Evolutionary conservation across 37 sponge, comb jelly and placozoan species (phyloP).

Genomic region (Dysidea cf. avara): DNA sequence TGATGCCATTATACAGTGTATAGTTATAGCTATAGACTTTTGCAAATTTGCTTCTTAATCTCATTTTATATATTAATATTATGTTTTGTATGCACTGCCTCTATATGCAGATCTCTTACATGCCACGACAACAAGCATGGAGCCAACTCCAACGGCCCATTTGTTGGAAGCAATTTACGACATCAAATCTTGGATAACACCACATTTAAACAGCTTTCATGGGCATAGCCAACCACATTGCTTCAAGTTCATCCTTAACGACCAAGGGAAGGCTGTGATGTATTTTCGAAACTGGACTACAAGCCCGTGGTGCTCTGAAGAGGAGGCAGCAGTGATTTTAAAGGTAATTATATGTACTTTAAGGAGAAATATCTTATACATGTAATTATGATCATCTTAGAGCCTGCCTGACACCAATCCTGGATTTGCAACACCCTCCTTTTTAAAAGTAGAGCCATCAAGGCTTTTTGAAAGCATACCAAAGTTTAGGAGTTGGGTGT

Average conservation of each 20-base stretch:
- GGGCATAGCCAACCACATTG: slow-evolving; percentile 30
- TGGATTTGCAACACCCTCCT: too few species aligned
- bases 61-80: too few species aligned
- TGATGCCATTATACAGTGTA: too few species aligned
- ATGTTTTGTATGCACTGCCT: too few species aligned
- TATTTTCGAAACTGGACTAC: slow-evolving; percentile 22
- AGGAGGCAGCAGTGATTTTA: not conserved
- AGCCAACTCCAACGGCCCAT: slow-evolving; percentile 2
- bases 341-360: not conserved
- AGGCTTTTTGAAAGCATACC: too few species aligned
- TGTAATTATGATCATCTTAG: too few species aligned
- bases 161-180: slow-evolving; percentile 7
- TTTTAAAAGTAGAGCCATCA: too few species aligned
- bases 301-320: slow-evolving; percentile 7
- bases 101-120: slow-evolving; percentile 6
- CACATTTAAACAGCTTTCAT: slow-evolving; percentile 16
- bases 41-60: too few species aligned
- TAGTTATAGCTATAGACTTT: too few species aligned
- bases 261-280: slow-evolving; percentile 24
- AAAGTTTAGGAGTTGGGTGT: too few species aligned
- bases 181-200: slow-evolving; percentile 14
- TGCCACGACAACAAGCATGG: slow-evolving; percentile 4
- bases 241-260: slow-evolving; percentile 25
- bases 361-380: not conserved
- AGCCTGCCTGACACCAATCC: too few species aligned